phyloP scores from a whole-genome alignment of 1,140 invertebrate genomes.

The Penaeus indicus region DNA sequence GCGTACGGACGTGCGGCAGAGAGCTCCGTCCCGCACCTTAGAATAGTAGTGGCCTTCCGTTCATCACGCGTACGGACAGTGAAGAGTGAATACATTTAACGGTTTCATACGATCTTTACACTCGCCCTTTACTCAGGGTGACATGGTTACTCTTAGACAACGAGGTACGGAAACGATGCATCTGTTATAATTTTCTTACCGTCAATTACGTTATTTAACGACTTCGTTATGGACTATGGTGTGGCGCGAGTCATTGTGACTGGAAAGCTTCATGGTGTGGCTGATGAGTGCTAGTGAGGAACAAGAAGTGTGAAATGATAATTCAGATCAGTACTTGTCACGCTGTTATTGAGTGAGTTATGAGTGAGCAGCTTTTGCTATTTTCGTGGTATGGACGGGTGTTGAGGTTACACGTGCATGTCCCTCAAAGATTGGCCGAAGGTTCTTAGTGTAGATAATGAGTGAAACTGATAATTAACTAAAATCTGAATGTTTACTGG shows the following conservation, averaged over 20 bases:
- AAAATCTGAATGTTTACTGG: neutral
- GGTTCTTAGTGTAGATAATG: neutral
- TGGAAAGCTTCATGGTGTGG: no score
- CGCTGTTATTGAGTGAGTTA: neutral
- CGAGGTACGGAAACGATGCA: constrained; percentile 25
- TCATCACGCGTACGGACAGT: no score
- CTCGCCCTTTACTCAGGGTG: neutral
- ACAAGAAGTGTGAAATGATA: neutral
- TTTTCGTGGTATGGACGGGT: no score
- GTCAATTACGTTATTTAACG: no score
- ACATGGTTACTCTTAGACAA: constrained; percentile 40
- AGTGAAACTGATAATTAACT: no score
- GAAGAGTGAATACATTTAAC: neutral
- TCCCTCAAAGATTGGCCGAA: no score
- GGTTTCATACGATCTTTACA: neutral
- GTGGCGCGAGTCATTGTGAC: no score
- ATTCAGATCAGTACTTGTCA: neutral
- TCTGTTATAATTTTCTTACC: no score
- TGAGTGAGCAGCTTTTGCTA: neutral
- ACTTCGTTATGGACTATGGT: no score
- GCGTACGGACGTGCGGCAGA: constrained; percentile 4
- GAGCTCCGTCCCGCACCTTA: neutral
- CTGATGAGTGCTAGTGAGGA: no score
- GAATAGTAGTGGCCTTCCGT: no score
- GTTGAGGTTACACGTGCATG: no score